phyloP scores from a whole-genome alignment of 2,888 invertebrate species.

The Rhyacophila evoluta region DNA sequence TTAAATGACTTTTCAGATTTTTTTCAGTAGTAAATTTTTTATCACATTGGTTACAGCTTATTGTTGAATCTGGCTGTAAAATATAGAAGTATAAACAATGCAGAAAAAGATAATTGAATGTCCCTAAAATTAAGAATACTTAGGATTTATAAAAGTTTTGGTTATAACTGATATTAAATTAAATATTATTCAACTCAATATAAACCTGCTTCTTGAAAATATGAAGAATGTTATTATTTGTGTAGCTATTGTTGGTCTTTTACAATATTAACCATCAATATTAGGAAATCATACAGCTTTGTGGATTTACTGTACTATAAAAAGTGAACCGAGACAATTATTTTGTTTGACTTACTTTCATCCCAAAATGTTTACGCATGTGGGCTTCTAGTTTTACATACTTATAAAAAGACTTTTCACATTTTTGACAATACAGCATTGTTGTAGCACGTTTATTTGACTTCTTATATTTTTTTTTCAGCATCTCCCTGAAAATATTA shows the following conservation, averaged over 20 bases:
- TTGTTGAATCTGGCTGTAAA: conserved; percentile 47
- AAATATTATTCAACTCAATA: too few relatives aligned
- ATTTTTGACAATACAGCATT: conserved; percentile 52
- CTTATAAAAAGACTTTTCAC: conserved; percentile 53
- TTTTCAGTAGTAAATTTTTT: conserved; percentile 62
- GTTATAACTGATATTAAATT: too few relatives aligned
- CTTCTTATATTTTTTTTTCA: conserved; percentile 44
- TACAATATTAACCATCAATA: too few relatives aligned
- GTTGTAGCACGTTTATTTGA: conserved; percentile 36
- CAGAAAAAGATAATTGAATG: too few relatives aligned
- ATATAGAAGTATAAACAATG: neutral
- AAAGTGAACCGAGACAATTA: too few relatives aligned
- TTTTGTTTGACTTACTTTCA: conserved; percentile 51
- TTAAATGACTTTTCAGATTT: conserved; percentile 67
- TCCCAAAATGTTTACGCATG: conserved; percentile 53
- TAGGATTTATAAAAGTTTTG: too few relatives aligned
- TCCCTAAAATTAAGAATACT: too few relatives aligned
- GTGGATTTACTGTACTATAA: neutral
- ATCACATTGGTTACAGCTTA: conserved; percentile 49
- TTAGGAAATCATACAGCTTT: too few relatives aligned
- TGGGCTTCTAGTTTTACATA: conserved; percentile 54
- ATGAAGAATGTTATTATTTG: too few relatives aligned
- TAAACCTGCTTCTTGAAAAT: too few relatives aligned
- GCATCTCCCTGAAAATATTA: conserved; percentile 40
- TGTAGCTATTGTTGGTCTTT: too few relatives aligned